These are phyloP conservation scores for Hydrolagus colliei DNA, from an alignment of 2,797 vertebrate genomes.

Conservation along the genomic window DNA sequence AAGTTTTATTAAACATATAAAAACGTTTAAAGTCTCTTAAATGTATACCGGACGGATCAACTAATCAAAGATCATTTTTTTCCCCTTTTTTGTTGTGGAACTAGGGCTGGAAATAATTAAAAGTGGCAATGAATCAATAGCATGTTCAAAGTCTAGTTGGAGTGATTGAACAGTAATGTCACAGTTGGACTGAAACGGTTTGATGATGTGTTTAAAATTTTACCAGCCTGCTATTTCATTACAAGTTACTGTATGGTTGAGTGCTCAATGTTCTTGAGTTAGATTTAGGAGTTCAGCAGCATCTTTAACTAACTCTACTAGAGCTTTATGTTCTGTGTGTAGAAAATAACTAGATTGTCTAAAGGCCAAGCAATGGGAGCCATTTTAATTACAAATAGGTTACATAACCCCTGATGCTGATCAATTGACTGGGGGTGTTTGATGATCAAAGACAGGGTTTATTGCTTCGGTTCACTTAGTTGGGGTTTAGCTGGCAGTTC, in stretches of 20 bases:
- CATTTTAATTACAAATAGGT: not conserved
- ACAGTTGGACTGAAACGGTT: conserved; percentile 14
- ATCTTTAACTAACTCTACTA: conserved; percentile 23
- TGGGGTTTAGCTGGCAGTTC: not conserved
- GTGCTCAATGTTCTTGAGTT: not conserved
- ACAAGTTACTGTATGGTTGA: not conserved
- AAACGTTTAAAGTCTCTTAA: not conserved
- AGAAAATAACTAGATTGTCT: conserved; percentile 5
- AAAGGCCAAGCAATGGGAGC: not conserved
- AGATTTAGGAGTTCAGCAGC: not conserved
- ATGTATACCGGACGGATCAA: not conserved
- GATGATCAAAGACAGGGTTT: not conserved
- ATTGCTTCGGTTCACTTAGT: not conserved
- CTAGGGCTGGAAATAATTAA: not conserved
- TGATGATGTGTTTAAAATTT: conserved; percentile 11
- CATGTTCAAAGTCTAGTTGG: not conserved
- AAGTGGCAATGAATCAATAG: conserved; percentile 14
- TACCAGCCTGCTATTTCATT: conserved; percentile 6
- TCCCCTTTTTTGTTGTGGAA: not conserved
- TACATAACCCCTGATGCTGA: not conserved
- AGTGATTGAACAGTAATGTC: conserved; percentile 10
- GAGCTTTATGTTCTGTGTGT: not conserved
- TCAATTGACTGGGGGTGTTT: not conserved
- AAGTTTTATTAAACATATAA: too few relatives aligned
- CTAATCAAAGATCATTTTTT: not conserved